These are phyloP conservation scores for Pollenia griseotomentosa DNA, from an alignment of 2,888 invertebrate species.

Conservation along the genomic window DNA sequence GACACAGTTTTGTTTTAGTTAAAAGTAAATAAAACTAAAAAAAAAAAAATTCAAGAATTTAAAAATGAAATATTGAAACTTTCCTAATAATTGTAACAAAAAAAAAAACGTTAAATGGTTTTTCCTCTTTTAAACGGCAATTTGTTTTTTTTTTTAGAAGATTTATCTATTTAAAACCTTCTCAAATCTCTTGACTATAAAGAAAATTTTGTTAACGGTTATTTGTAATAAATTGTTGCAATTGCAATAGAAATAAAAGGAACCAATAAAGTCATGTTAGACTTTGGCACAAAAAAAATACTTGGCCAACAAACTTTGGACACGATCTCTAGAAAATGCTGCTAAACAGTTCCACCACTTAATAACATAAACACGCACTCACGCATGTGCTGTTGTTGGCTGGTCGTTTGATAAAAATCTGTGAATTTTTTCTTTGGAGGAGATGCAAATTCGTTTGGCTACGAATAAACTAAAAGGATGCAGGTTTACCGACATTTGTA, in stretches of 20 bases:
- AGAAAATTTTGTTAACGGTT: constrained; percentile 28
- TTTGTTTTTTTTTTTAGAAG: background rate
- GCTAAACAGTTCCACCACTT: constrained; percentile 67
- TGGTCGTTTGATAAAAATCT: constrained; percentile 31
- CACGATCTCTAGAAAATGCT: constrained; percentile 27
- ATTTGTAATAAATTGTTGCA: background rate
- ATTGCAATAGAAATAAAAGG: background rate
- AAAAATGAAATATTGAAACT: background rate
- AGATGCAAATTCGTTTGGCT: constrained; percentile 58
- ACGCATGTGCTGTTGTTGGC: constrained; percentile 59
- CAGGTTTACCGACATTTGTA: background rate
- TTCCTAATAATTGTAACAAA: background rate
- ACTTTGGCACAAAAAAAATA: constrained; percentile 6
- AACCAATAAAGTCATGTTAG: constrained; percentile 35
- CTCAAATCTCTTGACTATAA: constrained; percentile 8
- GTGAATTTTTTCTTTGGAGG: constrained; percentile 6
- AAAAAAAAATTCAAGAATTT: background rate
- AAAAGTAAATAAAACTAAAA: background rate
- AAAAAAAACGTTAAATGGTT: constrained; percentile 20
- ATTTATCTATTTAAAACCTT: constrained; percentile 30
- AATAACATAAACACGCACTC: constrained; percentile 69
- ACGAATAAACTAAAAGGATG: constrained; percentile 12
- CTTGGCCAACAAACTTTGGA: background rate
- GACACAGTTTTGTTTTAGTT: constrained; percentile 14
- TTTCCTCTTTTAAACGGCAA: background rate